Percentiles rank a stretch among this genome's conserved stretches.
These are phyloP conservation scores for Gnatocerus cornutus DNA, from an alignment of 2,888 invertebrate species.

Conservation along the genomic window DNA sequence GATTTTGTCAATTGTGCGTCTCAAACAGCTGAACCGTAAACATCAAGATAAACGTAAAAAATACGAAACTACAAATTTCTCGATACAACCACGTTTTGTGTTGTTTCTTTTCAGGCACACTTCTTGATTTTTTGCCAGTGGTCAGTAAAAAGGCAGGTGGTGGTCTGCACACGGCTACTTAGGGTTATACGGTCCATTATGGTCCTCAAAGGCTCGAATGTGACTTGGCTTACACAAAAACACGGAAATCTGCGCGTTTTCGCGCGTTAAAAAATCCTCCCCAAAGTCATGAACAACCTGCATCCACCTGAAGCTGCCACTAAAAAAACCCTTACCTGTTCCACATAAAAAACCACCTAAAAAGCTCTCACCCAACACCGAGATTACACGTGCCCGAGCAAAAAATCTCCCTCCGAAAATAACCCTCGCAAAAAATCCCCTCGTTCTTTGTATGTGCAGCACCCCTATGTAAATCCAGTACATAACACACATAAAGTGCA, in stretches of 20 bases:
- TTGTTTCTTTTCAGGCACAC: constrained; percentile 32
- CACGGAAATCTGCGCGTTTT: constrained; percentile 48
- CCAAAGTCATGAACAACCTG: no score
- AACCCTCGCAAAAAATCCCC: constrained; percentile 47
- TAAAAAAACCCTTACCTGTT: constrained; percentile 40
- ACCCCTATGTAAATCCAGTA: constrained; percentile 59
- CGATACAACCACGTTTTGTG: neutral
- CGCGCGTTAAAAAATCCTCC: no score
- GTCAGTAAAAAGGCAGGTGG: constrained; percentile 51
- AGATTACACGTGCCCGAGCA: constrained; percentile 39
- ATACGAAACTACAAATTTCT: neutral
- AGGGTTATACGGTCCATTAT: constrained; percentile 51
- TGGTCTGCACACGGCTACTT: constrained; percentile 48
- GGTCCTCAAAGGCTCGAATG: constrained; percentile 52
- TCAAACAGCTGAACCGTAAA: constrained; percentile 27
- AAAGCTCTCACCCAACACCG: constrained; percentile 12
- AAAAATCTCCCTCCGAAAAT: constrained; percentile 35
- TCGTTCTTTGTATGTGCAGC: constrained; percentile 35
- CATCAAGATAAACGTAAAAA: constrained; percentile 28
- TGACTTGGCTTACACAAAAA: constrained; percentile 56
- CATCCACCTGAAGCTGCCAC: constrained; percentile 24
- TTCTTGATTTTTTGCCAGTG: constrained; percentile 36
- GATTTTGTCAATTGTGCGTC: constrained; percentile 20
- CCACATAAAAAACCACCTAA: constrained; percentile 34
- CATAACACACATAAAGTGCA: constrained; percentile 54